Conservation (phyloP, 2,113 vertebrate genomes). For the Semnopithecus entellus region DNA sequence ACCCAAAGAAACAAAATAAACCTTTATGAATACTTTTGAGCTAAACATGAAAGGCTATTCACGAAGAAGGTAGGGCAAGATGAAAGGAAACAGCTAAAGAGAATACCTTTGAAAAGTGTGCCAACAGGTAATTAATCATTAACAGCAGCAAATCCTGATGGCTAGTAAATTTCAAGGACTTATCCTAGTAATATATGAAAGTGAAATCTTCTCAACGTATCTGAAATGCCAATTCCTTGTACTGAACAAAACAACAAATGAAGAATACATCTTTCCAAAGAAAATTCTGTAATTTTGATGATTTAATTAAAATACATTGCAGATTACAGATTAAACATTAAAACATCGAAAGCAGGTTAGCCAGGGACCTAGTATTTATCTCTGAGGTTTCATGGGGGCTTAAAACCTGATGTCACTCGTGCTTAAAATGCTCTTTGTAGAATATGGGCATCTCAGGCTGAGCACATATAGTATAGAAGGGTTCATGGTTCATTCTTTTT, state of each 20-base stretch:
- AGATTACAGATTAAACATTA: not conserved
- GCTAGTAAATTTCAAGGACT: constrained; percentile 36
- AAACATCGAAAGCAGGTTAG: not conserved
- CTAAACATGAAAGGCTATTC: constrained; percentile 54
- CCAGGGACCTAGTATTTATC: not conserved
- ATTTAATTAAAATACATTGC: constrained; percentile 29
- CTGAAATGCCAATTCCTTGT: not conserved
- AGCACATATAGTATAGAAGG: not conserved
- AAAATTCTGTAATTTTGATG: constrained; percentile 13
- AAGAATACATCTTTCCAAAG: constrained; percentile 4
- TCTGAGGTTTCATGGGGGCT: not conserved
- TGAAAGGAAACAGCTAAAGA: constrained; percentile 65
- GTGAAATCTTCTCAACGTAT: not conserved
- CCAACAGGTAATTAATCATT: constrained; percentile 75
- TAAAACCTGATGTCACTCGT: not conserved
- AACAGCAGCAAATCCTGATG: constrained; percentile 50
- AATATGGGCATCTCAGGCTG: not conserved
- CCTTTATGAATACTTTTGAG: constrained; percentile 60
- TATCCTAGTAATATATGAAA: not conserved
- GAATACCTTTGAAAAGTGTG: constrained; percentile 58
- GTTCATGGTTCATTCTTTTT: not conserved
- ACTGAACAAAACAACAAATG: not conserved
- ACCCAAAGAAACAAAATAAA: constrained; percentile 71
- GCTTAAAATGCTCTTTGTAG: not conserved
- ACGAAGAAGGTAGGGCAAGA: constrained; percentile 58